Conservation (phyloP, 2,797 vertebrate species). For the Micropoecilia bifurca region DNA sequence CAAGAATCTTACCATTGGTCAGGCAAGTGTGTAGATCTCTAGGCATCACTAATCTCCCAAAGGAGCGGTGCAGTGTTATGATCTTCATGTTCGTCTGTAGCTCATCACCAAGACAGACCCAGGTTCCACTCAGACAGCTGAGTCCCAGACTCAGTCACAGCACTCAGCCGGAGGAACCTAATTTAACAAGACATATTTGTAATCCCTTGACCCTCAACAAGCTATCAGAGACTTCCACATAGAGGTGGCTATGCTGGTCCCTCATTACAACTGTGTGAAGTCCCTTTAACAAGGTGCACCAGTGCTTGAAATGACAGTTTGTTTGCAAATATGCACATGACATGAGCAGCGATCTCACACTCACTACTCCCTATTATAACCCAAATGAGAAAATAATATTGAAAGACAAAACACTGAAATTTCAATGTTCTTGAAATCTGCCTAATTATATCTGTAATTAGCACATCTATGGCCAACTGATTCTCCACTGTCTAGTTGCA, state of each 20-base stretch:
- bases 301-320: conserved; percentile 43
- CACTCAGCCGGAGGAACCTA: conserved; percentile 70
- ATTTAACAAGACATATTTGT: conserved; percentile 78
- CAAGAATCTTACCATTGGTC: conserved; percentile 11
- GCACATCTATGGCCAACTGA: conserved; percentile 22
- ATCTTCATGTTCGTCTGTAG: conserved; percentile 55
- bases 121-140: conserved; percentile 74
- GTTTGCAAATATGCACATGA: conserved; percentile 26
- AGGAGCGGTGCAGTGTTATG: conserved; percentile 51
- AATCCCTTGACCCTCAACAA: conserved; percentile 71
- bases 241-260: conserved; percentile 54
- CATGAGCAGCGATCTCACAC: conserved; percentile 1
- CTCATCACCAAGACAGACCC: conserved; percentile 66
- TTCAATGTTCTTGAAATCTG: conserved; percentile 15
- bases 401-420: conserved; percentile 6
- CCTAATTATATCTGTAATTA: background rate
- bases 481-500: conserved; percentile 5
- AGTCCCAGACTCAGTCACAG: conserved; percentile 72
- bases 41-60: conserved; percentile 53
- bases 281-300: conserved; percentile 51
- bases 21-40: conserved; percentile 12
- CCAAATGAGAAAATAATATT: background rate
- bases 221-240: conserved; percentile 54
- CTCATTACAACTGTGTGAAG: conserved; percentile 62
- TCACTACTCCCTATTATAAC: background rate